Percentiles rank a stretch among this genome's conserved stretches.
phyloP scores from a whole-genome alignment of 2,888 invertebrate species.

The Lochmaea capreae region DNA sequence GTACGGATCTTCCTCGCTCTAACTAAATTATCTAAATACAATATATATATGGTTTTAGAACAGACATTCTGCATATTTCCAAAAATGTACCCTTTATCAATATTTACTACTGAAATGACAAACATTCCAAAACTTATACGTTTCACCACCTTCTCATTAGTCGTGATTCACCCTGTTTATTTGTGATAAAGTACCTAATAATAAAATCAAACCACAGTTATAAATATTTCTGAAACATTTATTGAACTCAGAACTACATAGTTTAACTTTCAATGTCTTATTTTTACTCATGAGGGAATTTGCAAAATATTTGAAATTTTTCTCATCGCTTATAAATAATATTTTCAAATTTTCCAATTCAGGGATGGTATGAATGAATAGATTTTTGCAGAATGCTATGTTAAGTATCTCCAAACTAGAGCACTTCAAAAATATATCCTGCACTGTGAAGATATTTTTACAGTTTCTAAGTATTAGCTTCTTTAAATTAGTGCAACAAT shows the following conservation, averaged over 20 bases:
- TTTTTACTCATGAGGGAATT: conserved; percentile 23
- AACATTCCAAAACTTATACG: too few relatives aligned
- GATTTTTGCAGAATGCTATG: conserved; percentile 39
- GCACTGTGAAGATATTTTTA: conserved; percentile 34
- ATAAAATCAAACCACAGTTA: conserved; percentile 9
- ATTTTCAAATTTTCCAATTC: conserved; percentile 23
- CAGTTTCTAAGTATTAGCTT: conserved; percentile 39
- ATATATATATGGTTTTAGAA: too few relatives aligned
- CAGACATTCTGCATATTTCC: too few relatives aligned
- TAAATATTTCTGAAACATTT: conserved; percentile 30
- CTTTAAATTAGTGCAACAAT: conserved; percentile 38
- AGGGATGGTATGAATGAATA: conserved; percentile 10
- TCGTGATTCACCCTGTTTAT: too few relatives aligned
- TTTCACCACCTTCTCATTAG: too few relatives aligned
- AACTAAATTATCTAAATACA: too few relatives aligned
- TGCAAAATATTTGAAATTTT: conserved; percentile 32
- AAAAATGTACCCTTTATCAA: too few relatives aligned
- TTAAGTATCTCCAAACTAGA: conserved; percentile 37
- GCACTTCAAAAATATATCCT: conserved; percentile 31
- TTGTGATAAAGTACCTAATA: not conserved
- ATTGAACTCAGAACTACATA: conserved; percentile 44
- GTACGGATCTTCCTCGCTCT: too few relatives aligned
- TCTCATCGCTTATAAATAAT: conserved; percentile 38
- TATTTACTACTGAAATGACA: too few relatives aligned
- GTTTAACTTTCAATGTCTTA: conserved; percentile 20